These are phyloP conservation scores for Oreotrochilus melanogaster DNA, from an alignment of 2,113 vertebrate genomes.

Conservation along the genomic window DNA sequence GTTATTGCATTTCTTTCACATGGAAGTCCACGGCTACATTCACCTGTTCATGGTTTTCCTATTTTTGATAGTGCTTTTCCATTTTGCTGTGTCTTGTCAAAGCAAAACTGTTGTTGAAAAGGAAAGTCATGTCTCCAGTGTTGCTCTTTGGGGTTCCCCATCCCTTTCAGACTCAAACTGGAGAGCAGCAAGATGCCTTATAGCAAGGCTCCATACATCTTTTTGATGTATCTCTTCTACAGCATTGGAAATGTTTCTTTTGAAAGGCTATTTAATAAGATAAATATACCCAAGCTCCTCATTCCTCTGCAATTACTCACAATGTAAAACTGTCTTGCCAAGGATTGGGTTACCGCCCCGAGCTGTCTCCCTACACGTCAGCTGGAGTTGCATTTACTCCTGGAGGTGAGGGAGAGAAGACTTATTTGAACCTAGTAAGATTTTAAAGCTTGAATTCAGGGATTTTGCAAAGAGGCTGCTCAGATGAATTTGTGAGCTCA, in stretches of 20 bases:
- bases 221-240: neutral
- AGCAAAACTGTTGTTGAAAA: neutral
- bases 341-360: slow-evolving; percentile 75
- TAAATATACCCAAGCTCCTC: slow-evolving; percentile 80
- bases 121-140: neutral
- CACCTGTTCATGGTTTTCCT: neutral
- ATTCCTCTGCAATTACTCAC: slow-evolving; percentile 83
- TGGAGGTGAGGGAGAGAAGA: neutral
- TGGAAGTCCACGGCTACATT: neutral
- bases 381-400: slow-evolving; percentile 9
- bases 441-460: neutral
- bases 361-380: neutral
- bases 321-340: slow-evolving; percentile 50
- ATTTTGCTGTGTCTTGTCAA: neutral
- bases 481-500: neutral
- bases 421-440: neutral
- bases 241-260: slow-evolving; percentile 36
- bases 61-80: neutral
- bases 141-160: neutral
- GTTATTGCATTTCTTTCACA: neutral
- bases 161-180: neutral
- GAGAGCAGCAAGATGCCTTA: neutral
- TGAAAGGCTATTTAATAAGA: slow-evolving; percentile 60
- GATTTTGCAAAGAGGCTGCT: neutral
- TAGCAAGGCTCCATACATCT: neutral